phyloP scores from a whole-genome alignment of 2,888 invertebrate genomes.

The Monochamus alternatus region DNA sequence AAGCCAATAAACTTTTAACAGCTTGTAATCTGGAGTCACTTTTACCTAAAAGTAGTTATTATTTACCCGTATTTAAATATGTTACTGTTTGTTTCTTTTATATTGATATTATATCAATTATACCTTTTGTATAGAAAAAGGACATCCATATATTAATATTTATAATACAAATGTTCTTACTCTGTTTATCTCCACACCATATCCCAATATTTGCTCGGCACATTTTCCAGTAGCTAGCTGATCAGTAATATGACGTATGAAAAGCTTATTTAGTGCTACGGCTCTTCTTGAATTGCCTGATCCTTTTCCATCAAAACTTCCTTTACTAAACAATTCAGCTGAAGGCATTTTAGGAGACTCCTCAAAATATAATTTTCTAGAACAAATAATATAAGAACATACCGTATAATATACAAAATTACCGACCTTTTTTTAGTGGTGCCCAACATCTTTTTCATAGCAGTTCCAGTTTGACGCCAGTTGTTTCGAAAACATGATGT shows the following conservation, averaged over 20 bases:
- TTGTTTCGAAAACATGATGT: constrained; percentile 17
- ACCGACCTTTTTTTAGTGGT: constrained; percentile 47
- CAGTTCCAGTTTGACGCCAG: constrained; percentile 51
- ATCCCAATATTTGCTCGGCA: constrained; percentile 76
- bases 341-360: constrained; percentile 59
- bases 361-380: constrained; percentile 60
- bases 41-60: constrained; percentile 71
- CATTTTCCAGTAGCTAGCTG: constrained; percentile 82
- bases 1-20: constrained; percentile 83
- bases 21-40: constrained; percentile 78
- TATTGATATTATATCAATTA: no score
- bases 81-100: no score
- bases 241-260: constrained; percentile 87
- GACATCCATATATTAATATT: background rate
- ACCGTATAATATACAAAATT: constrained; percentile 18
- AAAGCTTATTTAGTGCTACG: constrained; percentile 83
- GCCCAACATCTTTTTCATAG: constrained; percentile 57
- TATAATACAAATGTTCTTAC: constrained; percentile 66
- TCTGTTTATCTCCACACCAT: constrained; percentile 82
- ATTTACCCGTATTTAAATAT: no score
- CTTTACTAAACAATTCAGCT: constrained; percentile 66
- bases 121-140: background rate
- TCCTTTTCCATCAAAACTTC: constrained; percentile 71
- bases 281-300: constrained; percentile 76
- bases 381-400: constrained; percentile 6